Evolutionary conservation across 1,140 invertebrate species (phyloP).

Genomic region (Ceratosolen fusciceps): DNA sequence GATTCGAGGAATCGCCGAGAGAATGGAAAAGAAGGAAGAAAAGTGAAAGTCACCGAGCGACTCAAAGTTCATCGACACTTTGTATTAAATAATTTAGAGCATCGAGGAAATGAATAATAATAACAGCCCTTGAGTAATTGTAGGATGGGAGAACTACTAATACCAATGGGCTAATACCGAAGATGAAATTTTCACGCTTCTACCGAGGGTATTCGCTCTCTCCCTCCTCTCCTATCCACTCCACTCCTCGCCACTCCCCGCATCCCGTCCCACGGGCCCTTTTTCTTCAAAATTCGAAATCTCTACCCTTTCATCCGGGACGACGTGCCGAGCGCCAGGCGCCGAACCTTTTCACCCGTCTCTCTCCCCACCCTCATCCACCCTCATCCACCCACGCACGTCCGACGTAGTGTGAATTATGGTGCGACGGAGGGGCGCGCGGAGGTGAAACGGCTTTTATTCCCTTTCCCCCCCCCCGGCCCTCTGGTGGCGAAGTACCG

Average conservation of each 20-base stretch:
- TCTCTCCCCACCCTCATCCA: neutral
- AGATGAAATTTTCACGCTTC: constrained; percentile 54
- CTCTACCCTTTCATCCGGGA: constrained; percentile 46
- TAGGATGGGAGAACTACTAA: constrained; percentile 32
- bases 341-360: constrained; percentile 50
- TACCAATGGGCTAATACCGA: neutral
- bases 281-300: constrained; percentile 55
- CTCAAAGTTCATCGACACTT: neutral
- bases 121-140: too few relatives aligned
- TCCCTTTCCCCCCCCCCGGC: too few relatives aligned
- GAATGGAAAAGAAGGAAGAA: too few relatives aligned
- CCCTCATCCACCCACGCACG: too few relatives aligned
- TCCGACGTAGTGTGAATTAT: constrained; percentile 9
- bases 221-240: too few relatives aligned
- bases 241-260: too few relatives aligned
- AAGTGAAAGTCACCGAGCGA: neutral
- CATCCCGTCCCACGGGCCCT: neutral
- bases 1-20: too few relatives aligned
- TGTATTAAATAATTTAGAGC: neutral
- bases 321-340: constrained; percentile 59
- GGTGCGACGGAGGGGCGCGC: neutral
- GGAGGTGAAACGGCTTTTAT: constrained; percentile 4
- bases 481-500: neutral
- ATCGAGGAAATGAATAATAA: constrained; percentile 20
- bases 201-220: too few relatives aligned